Evolutionary conservation across 2,113 vertebrate species (phyloP).

Genomic region (Xyrauchen texanus): DNA sequence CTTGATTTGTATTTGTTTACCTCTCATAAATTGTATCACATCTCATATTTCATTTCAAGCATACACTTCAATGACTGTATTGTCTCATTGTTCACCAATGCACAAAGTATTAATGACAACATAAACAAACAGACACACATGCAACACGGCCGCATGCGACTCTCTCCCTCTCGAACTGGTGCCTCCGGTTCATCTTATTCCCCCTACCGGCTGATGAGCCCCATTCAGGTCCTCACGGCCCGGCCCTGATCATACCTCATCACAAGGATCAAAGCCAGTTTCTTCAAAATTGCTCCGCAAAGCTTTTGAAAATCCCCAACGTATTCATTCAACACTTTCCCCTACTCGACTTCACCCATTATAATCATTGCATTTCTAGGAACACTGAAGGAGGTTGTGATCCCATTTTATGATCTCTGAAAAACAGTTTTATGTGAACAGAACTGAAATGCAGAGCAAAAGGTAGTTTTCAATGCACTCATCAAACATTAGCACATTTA

Average conservation of each 20-base stretch:
- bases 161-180: too few relatives aligned
- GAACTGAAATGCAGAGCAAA: background rate
- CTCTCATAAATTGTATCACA: too few relatives aligned
- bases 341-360: background rate
- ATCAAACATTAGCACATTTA: background rate
- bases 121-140: too few relatives aligned
- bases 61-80: too few relatives aligned
- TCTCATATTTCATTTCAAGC: too few relatives aligned
- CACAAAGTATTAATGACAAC: too few relatives aligned
- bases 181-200: too few relatives aligned
- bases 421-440: background rate
- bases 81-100: constrained; percentile 6
- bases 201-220: too few relatives aligned
- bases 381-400: background rate
- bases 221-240: too few relatives aligned
- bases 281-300: constrained; percentile 18
- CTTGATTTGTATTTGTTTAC: too few relatives aligned
- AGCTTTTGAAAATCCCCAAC: background rate
- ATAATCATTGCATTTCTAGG: constrained; percentile 20
- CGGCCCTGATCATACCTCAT: too few relatives aligned
- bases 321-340: constrained; percentile 20
- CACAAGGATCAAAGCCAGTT: constrained; percentile 39
- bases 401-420: constrained; percentile 3
- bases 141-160: too few relatives aligned
- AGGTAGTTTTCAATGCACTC: background rate